phyloP scores from a whole-genome alignment of 2,113 vertebrate genomes.

The Dicaeum eximium region DNA sequence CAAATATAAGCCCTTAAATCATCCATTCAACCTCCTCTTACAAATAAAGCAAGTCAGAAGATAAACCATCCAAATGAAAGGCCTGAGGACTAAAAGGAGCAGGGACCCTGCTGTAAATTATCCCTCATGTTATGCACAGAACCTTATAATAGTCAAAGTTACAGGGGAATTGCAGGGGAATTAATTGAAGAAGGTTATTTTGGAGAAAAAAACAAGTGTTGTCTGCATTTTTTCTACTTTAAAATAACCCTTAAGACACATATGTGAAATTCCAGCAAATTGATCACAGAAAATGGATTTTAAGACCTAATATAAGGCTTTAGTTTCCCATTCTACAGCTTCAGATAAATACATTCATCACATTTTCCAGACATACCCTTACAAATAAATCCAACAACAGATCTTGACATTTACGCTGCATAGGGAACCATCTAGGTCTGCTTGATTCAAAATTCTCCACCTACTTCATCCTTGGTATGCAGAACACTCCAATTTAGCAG shows the following conservation, averaged over 20 bases:
- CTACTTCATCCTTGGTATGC: not conserved
- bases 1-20: not conserved
- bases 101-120: not conserved
- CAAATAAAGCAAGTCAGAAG: not conserved
- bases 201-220: not conserved
- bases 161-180: not conserved
- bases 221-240: not conserved
- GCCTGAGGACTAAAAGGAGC: not conserved
- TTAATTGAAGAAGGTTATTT: not conserved
- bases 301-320: not conserved
- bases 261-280: not conserved
- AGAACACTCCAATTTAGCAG: not conserved
- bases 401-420: not conserved
- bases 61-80: not conserved
- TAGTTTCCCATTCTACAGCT: not conserved
- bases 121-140: not conserved
- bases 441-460: not conserved
- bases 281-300: not conserved
- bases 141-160: not conserved
- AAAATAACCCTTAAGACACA: not conserved
- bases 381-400: not conserved
- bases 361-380: not conserved
- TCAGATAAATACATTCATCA: not conserved
- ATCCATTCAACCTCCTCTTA: not conserved
- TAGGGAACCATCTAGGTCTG: not conserved